Base-by-base conservation (phyloP, 30 jellyfish, hydroid and myxozoan species). In the Turritopsis rubra region DNA sequence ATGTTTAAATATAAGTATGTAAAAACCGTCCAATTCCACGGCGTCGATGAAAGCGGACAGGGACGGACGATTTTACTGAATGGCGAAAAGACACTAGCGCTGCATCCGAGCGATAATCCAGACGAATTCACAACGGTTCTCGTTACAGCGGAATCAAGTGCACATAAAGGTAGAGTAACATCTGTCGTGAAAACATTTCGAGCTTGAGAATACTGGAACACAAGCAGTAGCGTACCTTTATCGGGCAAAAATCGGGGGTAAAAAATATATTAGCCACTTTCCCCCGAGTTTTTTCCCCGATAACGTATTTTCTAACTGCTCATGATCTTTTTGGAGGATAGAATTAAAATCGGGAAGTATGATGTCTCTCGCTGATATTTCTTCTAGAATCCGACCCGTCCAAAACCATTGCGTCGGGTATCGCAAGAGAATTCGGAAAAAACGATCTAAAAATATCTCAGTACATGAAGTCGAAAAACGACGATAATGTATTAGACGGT, bases 1-100 rank as follows among this genome's bases (percentile, higher is more conserved):
- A 91, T 92, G 52, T 92, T 92, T 94, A 88, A 90, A 72, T 88
- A 85, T 77, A 85, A 87, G 29, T 92, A 86, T 41, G 85, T 75
- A 66, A 73, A 84, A 26, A 27, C 52, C 20, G 87, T 80, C 21
- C 31, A 16, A 25, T 80, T 80, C 52, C 65, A 41, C 29, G 87
- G 81, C 66, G 87, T 80, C 5, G 87, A 80, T 80, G 87, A 80
- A 80, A 80, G 79, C 8, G 65, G 70, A 17, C 31, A 20, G 21
- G 65, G 75, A 52, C 87, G 79, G 0, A 52, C 25, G 22, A 65
- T 80, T 80, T 65, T 80, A 27, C 26, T 80, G 79, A 68, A 80
- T 29, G 87, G 79, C 20, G 23, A 80, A 65, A 80, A 65, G 53
- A 53, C 27, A 4, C 23, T 80, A 18, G 28, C 26, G 28, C 28